Evolutionary conservation across 1,140 invertebrate genomes (phyloP).

Genomic region (Musca domestica): DNA sequence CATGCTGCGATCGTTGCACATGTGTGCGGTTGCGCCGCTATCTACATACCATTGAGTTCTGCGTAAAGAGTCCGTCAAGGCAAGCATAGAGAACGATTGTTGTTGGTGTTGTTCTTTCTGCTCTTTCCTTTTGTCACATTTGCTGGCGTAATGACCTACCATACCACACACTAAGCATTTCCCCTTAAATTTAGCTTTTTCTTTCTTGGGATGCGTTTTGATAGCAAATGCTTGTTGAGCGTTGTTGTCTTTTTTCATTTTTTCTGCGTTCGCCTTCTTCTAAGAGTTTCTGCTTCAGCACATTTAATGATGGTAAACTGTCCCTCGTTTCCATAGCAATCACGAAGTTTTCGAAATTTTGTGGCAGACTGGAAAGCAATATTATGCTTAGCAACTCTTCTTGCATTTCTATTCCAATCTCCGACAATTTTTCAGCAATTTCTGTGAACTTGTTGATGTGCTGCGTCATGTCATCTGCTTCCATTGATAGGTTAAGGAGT

Average conservation of each 20-base stretch:
- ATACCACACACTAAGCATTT: no score
- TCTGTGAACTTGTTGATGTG: conserved; percentile 5
- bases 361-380: conserved; percentile 8
- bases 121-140: no score
- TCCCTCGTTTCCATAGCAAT: conserved; percentile 26
- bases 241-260: neutral
- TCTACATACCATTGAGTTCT: conserved; percentile 29
- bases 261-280: neutral
- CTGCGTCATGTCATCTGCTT: no score
- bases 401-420: conserved; percentile 17
- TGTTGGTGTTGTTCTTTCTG: no score
- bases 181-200: no score
- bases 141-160: no score
- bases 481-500: no score
- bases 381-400: conserved; percentile 23
- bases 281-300: neutral
- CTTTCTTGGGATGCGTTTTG: neutral
- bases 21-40: conserved; percentile 30
- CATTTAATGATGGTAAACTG: neutral
- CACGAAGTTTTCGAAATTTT: conserved; percentile 24
- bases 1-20: conserved; percentile 13
- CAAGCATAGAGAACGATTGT: no score
- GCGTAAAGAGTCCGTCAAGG: no score
- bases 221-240: neutral
- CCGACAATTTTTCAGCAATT: conserved; percentile 17